Evolutionary conservation across 2,888 invertebrate species (phyloP), one percentile per base, ranked within the genome.

Genomic region (Lymantria monacha): DNA sequence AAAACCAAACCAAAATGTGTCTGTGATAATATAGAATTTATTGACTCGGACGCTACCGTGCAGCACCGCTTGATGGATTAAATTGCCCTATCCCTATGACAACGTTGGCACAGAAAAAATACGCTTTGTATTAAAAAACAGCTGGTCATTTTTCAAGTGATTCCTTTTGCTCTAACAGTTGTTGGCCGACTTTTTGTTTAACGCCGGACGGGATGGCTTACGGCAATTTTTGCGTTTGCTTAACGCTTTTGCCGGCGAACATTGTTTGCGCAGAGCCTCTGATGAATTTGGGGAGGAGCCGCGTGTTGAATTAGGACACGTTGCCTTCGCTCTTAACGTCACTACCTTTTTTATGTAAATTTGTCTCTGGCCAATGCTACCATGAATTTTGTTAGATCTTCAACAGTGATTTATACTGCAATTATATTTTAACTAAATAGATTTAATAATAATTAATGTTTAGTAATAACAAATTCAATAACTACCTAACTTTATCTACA

Each of bases 51-150:
- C 82, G 80, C 77, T 74, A 70, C 76, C 78, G 79, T 74, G 81
- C 79, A 82, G 70, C 74, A 71, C 71, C 77, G 82, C 79, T 81
- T 91, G 91, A 92, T 92, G 90, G 91, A 92, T 92, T 91, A 92
- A 92, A 92, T 92, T 92, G 92, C 91, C 89, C 81, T 81, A 72
- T 80, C 90, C 88, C 87, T 91, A 88, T 92, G 92, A 92, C 92
- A 92, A 91, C 86, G 86, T 85, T 83, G 85, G 83, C 79, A 77
- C 80, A 87, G 85, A 88, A 92, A 87, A 91, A 92, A 91, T 87
- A 87, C 85, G 83, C 77, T 81, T 74, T 76, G 83, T 86, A 87
- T 90, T 87, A 89, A 87, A 87, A 87, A 91, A 76, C 92, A 91
- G 85, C 87, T 91, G 91, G 90, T 90, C 87, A 92, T 92, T 90